phyloP scores from a whole-genome alignment of 2,888 invertebrate species.

The Dasypogon diadema region DNA sequence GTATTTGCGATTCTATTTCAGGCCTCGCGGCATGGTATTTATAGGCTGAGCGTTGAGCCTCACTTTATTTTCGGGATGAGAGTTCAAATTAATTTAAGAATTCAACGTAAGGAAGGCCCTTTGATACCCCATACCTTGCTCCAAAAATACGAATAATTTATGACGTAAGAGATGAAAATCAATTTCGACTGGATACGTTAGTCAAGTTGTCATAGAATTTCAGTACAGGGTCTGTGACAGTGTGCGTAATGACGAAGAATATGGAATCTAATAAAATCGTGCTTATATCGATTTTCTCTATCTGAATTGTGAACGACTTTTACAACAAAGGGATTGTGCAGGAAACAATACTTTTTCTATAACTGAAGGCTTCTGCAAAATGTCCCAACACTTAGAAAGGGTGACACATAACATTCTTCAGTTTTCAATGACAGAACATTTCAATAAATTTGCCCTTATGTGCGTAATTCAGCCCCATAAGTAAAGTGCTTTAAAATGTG shows the following conservation, averaged over 20 bases:
- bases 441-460: too few relatives aligned
- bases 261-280: conserved; percentile 2
- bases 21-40: conserved; percentile 20
- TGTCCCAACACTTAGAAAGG: too few relatives aligned
- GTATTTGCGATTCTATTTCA: conserved; percentile 21
- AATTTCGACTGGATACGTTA: not conserved
- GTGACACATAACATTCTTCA: too few relatives aligned
- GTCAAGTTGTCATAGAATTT: not conserved
- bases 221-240: not conserved
- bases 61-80: conserved; percentile 32
- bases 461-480: too few relatives aligned
- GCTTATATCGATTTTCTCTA: not conserved
- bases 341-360: too few relatives aligned
- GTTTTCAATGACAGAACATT: too few relatives aligned
- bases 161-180: conserved; percentile 34
- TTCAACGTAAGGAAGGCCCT: conserved; percentile 22
- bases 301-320: too few relatives aligned
- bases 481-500: too few relatives aligned
- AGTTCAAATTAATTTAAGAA: conserved; percentile 21
- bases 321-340: too few relatives aligned
- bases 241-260: not conserved
- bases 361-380: too few relatives aligned
- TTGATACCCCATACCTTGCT: not conserved
- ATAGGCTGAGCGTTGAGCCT: not conserved
- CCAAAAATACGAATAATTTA: conserved; percentile 17